Base-by-base conservation (phyloP, 2,888 invertebrate species). In the Keiferia lycopersicella region DNA sequence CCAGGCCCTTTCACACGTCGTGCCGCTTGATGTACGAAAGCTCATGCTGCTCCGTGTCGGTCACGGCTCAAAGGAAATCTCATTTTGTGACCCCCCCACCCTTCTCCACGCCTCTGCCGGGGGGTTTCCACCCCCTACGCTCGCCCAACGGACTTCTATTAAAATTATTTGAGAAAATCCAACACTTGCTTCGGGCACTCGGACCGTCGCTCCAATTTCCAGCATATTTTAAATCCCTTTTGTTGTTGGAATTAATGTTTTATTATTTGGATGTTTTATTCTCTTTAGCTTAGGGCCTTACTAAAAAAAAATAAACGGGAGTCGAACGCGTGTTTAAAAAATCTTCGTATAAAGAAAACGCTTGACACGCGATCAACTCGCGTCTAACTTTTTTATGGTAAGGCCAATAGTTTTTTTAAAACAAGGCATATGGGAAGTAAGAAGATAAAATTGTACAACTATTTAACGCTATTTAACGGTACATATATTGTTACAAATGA, bases 91-190 rank as follows among this genome's bases (percentile, higher is more conserved):
- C 76, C 73, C 67, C 74, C 71, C 70, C 68, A 30, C 57, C 57
- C 16, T 18, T 68, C 61, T 71, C 64, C 68, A 64, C 70, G 68
- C 71, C 67, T 66, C 65, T n/a, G 16, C 16, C 16, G 3, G n/a
- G 45, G 11, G n/a, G 45, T 14, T 41, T 41, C n/a, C n/a, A 45
- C 45, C 45, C 70, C 68, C 72, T 73, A 34, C 70, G 57, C 65
- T 67, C 66, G 63, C 68, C 73, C 73, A 72, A 73, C 78, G 82
- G 83, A 87, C 86, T 86, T 84, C 86, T 88, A 89, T 89, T 88
- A 88, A 90, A 89, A 90, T 88, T 83, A 88, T 88, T 90, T 82
- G 85, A 86, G 85, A 86, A 85, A 83, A 80, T 82, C 81, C 83
- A 80, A 83, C 83, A 78, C 77, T 78, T 72, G 72, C 66, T 70